Base-by-base conservation (phyloP, 1,140 invertebrate species). In the Drosophila athabasca region DNA sequence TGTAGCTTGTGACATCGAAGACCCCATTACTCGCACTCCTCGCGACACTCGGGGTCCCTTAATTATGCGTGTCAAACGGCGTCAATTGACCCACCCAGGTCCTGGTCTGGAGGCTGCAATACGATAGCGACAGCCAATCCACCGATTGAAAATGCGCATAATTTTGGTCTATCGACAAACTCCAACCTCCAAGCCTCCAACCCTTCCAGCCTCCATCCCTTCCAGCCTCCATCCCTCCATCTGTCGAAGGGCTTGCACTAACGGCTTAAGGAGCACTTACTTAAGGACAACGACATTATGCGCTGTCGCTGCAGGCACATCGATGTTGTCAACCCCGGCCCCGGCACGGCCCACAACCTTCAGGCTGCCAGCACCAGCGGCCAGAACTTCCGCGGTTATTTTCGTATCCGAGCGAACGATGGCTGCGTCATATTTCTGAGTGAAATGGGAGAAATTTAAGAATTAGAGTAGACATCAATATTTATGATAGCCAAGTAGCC, bases 321-420 rank as follows among this genome's bases (percentile, higher is more conserved):
- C 98, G 78, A 99, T 99, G 92, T 99, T 99, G 92, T 99, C 98
- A 0, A 99, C 97, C 13, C 98, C 99, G 24, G 97, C 98, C 9
- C 99, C 98, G 31, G 98, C 99, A 58, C 99, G 94, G 3, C 97
- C 98, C 48, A 99, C 95, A 31, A 97, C 94, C 90, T 97, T 97
- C 13, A 99, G 92, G 19, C 94, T 94, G 24, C 94, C 94, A 0
- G 93, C 94, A 26, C 93, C 94, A n/a, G 96, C 95, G 53, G 94
- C 93, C 62, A 99, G 94, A 2, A 99, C 95, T 70, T 98, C 97
- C 57, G 95, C 94, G n/a, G 97, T 99, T 19, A 99, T 97, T 94
- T 98, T 98, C 0, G 98, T 98, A 58, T 98, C 98, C 6, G 98
- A 99, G 17, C 98, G 94, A 1, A 99, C 98, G 67, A 99, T 97